Conservation (phyloP, 2,888 invertebrate genomes). For the Aleiodes leptofemur region DNA sequence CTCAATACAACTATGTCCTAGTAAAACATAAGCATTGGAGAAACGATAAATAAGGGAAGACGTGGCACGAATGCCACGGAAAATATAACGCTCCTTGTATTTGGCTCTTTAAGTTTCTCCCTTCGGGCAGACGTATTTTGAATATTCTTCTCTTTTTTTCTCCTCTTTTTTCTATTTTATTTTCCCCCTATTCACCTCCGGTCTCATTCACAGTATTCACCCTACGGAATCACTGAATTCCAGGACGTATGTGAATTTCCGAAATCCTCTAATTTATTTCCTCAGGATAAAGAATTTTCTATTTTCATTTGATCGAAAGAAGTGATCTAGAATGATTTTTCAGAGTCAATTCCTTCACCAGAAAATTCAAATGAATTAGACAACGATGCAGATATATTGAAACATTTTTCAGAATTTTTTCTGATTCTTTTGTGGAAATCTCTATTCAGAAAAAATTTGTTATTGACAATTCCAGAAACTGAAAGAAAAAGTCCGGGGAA, state of each 20-base stretch:
- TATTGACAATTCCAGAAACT: no score
- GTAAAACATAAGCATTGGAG: slow-evolving; percentile 75
- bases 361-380: no score
- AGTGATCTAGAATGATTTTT: background rate
- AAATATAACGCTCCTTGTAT: slow-evolving; percentile 29
- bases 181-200: slow-evolving; percentile 22
- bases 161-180: slow-evolving; percentile 40
- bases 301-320: background rate
- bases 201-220: slow-evolving; percentile 13
- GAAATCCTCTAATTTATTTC: slow-evolving; percentile 4
- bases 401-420: background rate
- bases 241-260: background rate
- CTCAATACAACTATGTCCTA: slow-evolving; percentile 68
- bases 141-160: slow-evolving; percentile 40
- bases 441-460: no score
- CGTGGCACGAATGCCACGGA: slow-evolving; percentile 72
- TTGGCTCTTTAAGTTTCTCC: slow-evolving; percentile 23
- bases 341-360: no score
- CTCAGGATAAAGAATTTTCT: background rate
- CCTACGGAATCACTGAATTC: no score
- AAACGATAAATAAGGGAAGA: slow-evolving; percentile 75
- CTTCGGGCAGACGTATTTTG: background rate
- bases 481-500: no score
- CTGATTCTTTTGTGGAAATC: no score
- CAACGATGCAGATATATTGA: no score